phyloP scores from a whole-genome alignment of 2,113 vertebrate species.

The Neofelis nebulosa region DNA sequence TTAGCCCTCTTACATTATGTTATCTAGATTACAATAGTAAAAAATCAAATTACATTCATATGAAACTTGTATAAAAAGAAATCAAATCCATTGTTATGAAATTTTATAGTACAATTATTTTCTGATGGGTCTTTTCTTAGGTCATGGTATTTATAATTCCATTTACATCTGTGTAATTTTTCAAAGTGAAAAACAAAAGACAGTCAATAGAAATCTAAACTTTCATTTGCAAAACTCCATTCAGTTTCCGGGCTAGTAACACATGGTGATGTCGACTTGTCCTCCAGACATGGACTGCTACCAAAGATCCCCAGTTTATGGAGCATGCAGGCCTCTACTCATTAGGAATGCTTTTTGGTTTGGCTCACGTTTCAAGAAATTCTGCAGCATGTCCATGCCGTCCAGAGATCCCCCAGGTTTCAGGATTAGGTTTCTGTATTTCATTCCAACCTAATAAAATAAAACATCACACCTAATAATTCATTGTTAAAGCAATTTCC shows the following conservation, averaged over 20 bases:
- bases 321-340: slow-evolving; percentile 91
- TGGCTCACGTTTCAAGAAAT: slow-evolving; percentile 91
- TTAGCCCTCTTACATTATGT: slow-evolving; percentile 68
- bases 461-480: slow-evolving; percentile 77
- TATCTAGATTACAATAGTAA: slow-evolving; percentile 65
- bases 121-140: slow-evolving; percentile 62
- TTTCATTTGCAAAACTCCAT: slow-evolving; percentile 66
- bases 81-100: slow-evolving; percentile 72
- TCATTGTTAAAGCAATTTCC: slow-evolving; percentile 57
- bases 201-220: slow-evolving; percentile 66
- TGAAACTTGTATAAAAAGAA: slow-evolving; percentile 79
- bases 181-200: slow-evolving; percentile 58
- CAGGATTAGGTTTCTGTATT: slow-evolving; percentile 94
- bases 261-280: slow-evolving; percentile 65
- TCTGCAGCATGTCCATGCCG: slow-evolving; percentile 93
- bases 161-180: slow-evolving; percentile 69
- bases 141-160: slow-evolving; percentile 73
- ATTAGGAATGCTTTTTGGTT: slow-evolving; percentile 93
- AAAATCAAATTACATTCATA: slow-evolving; percentile 79
- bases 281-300: slow-evolving; percentile 60
- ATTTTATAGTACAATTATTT: slow-evolving; percentile 74
- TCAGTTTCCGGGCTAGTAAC: slow-evolving; percentile 72
- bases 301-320: slow-evolving; percentile 72
- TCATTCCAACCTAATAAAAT: slow-evolving; percentile 91
- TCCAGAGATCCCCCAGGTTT: slow-evolving; percentile 94